Base-by-base conservation (phyloP, 2,113 vertebrate species). In the Zosterops pallidus region DNA sequence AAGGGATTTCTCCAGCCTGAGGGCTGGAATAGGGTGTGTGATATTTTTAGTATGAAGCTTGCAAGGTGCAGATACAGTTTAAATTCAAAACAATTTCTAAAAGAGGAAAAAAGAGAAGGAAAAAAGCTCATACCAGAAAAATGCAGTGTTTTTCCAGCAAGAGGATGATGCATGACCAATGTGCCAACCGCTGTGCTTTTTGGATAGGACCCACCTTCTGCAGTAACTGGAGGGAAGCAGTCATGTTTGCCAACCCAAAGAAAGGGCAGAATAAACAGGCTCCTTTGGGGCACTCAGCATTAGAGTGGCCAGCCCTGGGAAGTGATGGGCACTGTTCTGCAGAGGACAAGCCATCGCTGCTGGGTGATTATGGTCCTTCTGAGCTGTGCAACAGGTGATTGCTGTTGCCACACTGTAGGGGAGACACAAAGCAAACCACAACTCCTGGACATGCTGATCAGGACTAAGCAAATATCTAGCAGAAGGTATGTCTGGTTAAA, bases 41-140 rank as follows among this genome's bases (percentile, higher is more conserved):
- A 83, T 25, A 70, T 46, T 9, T n/a, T 74, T 62, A 37, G 2
- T 41, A 42, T 62, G 42, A 89, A 76, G 23, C 9, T 74, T 4
- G 15, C 39, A 79, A 83, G 22, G 14, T 16, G 1, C 25, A 90
- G 33, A 82, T 11, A 53, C 3, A 49, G 35, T 33, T 29, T 19
- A 79, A 92, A 92, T 76, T 14, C 3, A 17, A 57, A 62, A 18
- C 6, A 4, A 64, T 23, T 20, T 71, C 21, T 55, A 56, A 10
- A 57, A 21, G 14, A 41, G 18, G 5, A 6, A 41, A 20, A 37
- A 12, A 31, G 0, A 2, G 19, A 2, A 6, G 2, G 5, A 24
- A 13, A 23, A 18, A 29, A 31, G 2, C 1, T 22, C 11, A 46
- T 7, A 26, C 9, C 6, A 55, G 9, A 10, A 53, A 78, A 79